Evolutionary conservation across 1,140 invertebrate genomes (phyloP), one percentile per base, ranked within the genome.

Genomic region (Zaprionus lachaisei): DNA sequence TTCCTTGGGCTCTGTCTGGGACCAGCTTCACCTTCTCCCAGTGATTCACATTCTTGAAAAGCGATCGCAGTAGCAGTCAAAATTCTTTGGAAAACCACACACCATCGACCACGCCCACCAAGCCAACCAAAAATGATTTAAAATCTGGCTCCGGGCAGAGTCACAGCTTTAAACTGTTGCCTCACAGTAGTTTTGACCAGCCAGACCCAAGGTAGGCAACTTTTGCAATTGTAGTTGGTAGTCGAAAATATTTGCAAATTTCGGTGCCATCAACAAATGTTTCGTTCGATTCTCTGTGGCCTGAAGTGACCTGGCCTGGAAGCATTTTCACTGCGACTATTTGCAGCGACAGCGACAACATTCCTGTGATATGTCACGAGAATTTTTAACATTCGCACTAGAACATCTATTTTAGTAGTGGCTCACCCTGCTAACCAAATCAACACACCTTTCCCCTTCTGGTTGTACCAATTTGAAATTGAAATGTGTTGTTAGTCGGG

Each of bases 361-460:
- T 87, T 87, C 83, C 47, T 77, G 41, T 79, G 67, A 84, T 85
- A 85, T 84, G 82, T 84, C 82, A 89, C 76, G 72, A 80, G 61
- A 87, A 86, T 86, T 70, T 66, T 87, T 85, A 83, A 80, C 83
- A 87, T 89, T 87, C 80, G 77, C 71, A 68, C 71, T 81, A 81
- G 74, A 84, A 89, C 79, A 89, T 87, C 84, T 87, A 86, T 86
- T 89, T 86, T 69, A 5, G 47, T 38, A 15, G 60, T 22, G 41
- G 34, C 22, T 58, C 31, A 17, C 41, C n/a, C 41, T 17, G 41
- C n/a, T 47, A 17, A 17, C 41, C n/a, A 17, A 47, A 17, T 17
- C 7, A 12, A 38, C n/a, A 17, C n/a, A 47, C n/a, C 41, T 17
- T 47, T 47, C 41, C 41, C 41, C 41, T 7, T 6, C n/a, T 20